Conservation (phyloP, 2,113 vertebrate genomes). For the Phoxinus phoxinus region DNA sequence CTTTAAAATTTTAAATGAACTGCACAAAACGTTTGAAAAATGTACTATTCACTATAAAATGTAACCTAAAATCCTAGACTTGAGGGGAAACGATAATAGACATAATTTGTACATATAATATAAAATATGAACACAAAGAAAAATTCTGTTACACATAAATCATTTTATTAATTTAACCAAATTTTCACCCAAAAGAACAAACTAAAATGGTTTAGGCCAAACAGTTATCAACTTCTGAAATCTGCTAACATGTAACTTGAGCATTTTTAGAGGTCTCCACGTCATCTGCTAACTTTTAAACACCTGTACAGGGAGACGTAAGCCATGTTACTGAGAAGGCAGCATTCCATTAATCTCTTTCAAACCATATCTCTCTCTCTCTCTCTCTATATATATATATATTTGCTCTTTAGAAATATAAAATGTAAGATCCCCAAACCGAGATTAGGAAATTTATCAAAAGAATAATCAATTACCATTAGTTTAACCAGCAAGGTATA, state of each 20-base stretch:
- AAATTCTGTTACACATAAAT: neutral
- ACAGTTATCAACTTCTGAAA: neutral
- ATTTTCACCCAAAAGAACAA: neutral
- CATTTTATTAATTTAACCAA: constrained; percentile 6
- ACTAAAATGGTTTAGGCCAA: neutral
- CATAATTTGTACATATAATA: neutral
- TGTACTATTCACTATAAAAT: no score
- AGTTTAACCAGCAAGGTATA: constrained; percentile 7
- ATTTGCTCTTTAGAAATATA: neutral
- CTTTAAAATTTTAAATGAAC: no score
- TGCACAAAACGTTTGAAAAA: no score
- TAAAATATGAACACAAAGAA: neutral
- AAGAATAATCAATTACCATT: neutral
- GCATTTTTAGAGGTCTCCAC: neutral
- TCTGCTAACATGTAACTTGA: neutral
- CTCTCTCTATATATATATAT: neutral
- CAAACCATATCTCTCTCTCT: neutral
- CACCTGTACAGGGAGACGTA: neutral
- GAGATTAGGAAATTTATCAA: neutral
- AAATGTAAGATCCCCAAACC: neutral
- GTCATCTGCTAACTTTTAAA: neutral
- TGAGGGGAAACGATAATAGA: neutral
- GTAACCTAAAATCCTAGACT: neutral
- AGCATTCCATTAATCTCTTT: neutral
- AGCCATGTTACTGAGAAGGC: neutral